These are phyloP conservation scores for Halichoerus grypus DNA, from an alignment of 2,113 vertebrate species.

Conservation along the genomic window DNA sequence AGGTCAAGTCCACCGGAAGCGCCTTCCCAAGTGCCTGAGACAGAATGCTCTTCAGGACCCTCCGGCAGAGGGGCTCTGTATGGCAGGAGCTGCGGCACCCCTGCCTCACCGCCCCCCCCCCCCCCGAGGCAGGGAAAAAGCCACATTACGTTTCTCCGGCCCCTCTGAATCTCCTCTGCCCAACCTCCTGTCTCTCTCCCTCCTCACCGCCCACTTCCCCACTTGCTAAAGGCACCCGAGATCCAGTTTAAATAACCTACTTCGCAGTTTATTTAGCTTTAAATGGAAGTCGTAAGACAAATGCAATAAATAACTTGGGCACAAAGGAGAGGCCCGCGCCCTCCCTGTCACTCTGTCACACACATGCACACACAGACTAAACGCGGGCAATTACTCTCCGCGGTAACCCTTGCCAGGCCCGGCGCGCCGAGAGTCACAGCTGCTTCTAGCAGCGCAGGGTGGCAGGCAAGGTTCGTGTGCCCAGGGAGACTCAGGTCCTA, in stretches of 20 bases:
- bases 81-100: background rate
- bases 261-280: slow-evolving; percentile 63
- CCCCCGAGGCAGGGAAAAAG: background rate
- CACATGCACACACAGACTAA: slow-evolving; percentile 26
- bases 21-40: background rate
- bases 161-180: background rate
- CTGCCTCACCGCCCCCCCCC: too few species aligned
- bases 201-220: slow-evolving; percentile 25
- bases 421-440: background rate
- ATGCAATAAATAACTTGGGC: slow-evolving; percentile 68
- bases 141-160: rapidly evolving
- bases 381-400: slow-evolving; percentile 22
- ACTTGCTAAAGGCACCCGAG: slow-evolving; percentile 33
- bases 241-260: slow-evolving; percentile 68
- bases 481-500: background rate
- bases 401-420: background rate
- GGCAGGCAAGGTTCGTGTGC: background rate
- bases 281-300: slow-evolving; percentile 68
- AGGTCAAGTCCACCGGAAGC: background rate
- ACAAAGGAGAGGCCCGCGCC: slow-evolving; percentile 17
- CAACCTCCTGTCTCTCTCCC: background rate
- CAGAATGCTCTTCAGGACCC: background rate
- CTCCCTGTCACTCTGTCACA: background rate
- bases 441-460: background rate
- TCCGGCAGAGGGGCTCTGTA: background rate